phyloP scores from a whole-genome alignment of 2,797 vertebrate species.

The Allobates femoralis region DNA sequence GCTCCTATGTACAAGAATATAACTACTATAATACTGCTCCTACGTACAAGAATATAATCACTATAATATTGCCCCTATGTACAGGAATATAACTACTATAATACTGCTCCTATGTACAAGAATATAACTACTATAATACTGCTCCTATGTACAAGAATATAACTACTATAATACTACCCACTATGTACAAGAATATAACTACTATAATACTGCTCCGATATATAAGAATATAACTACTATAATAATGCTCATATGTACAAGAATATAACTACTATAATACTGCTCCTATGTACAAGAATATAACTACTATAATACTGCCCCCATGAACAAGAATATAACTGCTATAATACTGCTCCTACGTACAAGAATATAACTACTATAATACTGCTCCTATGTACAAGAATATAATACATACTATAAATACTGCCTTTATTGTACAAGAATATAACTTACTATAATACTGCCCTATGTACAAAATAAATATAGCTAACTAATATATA shows the following conservation, averaged over 20 bases:
- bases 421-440: no score
- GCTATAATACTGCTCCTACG: conserved; percentile 7
- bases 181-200: no score
- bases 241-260: no score
- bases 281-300: conserved; percentile 7
- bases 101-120: not conserved
- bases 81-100: conserved; percentile 14
- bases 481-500: conserved; percentile 8
- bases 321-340: conserved; percentile 16
- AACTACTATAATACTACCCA: no score
- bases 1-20: no score
- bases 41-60: no score
- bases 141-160: no score
- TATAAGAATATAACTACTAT: no score
- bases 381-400: not conserved
- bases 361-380: no score
- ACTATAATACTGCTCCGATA: no score
- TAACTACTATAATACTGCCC: conserved; percentile 19
- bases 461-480: not conserved
- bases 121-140: not conserved
- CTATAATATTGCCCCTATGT: no score
- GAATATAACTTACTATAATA: not conserved
- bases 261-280: conserved; percentile 17
- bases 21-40: no score
- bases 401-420: not conserved